phyloP scores from a whole-genome alignment of 2,888 invertebrate genomes.

The Drosophila sordidapex region DNA sequence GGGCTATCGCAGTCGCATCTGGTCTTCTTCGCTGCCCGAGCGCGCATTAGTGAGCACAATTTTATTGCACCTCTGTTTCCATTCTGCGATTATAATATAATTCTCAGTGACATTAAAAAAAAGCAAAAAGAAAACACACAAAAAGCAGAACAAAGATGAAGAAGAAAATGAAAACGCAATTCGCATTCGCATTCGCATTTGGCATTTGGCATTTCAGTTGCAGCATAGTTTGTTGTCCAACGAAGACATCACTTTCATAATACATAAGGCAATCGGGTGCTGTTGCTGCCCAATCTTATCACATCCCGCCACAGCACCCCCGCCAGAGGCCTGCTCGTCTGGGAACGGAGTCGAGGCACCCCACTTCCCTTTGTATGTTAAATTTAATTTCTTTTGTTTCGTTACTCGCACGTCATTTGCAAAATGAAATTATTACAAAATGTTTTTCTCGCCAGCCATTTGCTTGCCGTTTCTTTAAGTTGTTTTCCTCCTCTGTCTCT shows the following conservation, averaged over 20 bases:
- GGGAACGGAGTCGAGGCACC: neutral
- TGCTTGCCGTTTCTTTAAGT: slow-evolving; percentile 27
- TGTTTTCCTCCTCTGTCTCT: slow-evolving; percentile 4
- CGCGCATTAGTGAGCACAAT: slow-evolving; percentile 77
- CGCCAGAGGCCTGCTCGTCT: slow-evolving; percentile 17
- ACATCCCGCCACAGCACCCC: slow-evolving; percentile 3
- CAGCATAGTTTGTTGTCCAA: slow-evolving; percentile 61
- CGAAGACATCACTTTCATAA: slow-evolving; percentile 73
- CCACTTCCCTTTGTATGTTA: slow-evolving; percentile 67
- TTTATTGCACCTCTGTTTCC: slow-evolving; percentile 82
- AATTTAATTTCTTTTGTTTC: slow-evolving; percentile 81
- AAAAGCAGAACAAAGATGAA: neutral
- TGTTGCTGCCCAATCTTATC: neutral
- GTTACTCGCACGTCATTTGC: slow-evolving; percentile 83
- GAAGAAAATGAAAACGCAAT: slow-evolving; percentile 48
- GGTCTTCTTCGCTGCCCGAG: slow-evolving; percentile 29
- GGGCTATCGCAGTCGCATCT: slow-evolving; percentile 61
- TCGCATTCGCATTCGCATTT: slow-evolving; percentile 55
- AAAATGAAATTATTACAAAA: slow-evolving; percentile 83
- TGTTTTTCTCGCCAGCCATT: slow-evolving; percentile 50
- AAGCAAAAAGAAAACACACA: slow-evolving; percentile 12
- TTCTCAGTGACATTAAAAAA: slow-evolving; percentile 75
- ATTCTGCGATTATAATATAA: slow-evolving; percentile 58
- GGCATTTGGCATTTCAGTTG: slow-evolving; percentile 42
- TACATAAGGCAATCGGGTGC: slow-evolving; percentile 67